Evolutionary conservation across 2,797 vertebrate species (phyloP), one percentile per base, ranked within the genome.

Genomic region (Hypotaenidia philippensis): DNA sequence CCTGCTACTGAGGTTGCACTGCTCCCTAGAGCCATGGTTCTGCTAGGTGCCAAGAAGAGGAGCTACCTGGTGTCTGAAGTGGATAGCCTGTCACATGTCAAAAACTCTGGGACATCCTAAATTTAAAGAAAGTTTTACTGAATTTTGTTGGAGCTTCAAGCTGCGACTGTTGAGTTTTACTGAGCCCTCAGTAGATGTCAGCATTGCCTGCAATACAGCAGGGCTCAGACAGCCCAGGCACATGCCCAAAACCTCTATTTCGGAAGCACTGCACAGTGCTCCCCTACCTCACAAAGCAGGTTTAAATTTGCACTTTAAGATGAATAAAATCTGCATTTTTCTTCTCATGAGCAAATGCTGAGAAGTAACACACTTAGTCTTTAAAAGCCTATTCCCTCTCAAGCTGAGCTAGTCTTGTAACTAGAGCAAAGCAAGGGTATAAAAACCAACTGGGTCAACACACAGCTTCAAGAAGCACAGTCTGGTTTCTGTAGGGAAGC

Each of bases 211-310:
- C 7, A 6, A 27, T 1, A 72, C 7, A 8, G 9, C 7, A 1
- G 6, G 12, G 12, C 21, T 22, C 49, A 2, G 16, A 21, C 3
- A 21, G 29, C 23, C 25, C 29, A 26, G 36, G 18, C 16, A 18
- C 4, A 1, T 0, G 1, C 44, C 5, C 13, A 6, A n/a, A 52
- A 3, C 0, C 0, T 1, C 0, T 2, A 6, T 50, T 83, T 7
- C 50, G 18, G 5, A 20, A 38, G 29, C 0, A 0, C 26, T 11
- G 16, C 38, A 13, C 19, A 0, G 5, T 2, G 0, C 10, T 36
- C 38, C 21, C n/a, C 25, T 32, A 21, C 52, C 2, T 6, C 1
- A 10, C 36, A 41, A 4, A 2, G 3, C 7, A 4, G 3, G 23
- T 8, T n/a, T n/a, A 9, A 1, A 0, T 27, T 21, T 18, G 22